These are phyloP conservation scores for Daboia siamensis DNA, from an alignment of 2,113 vertebrate species.

Conservation along the genomic window DNA sequence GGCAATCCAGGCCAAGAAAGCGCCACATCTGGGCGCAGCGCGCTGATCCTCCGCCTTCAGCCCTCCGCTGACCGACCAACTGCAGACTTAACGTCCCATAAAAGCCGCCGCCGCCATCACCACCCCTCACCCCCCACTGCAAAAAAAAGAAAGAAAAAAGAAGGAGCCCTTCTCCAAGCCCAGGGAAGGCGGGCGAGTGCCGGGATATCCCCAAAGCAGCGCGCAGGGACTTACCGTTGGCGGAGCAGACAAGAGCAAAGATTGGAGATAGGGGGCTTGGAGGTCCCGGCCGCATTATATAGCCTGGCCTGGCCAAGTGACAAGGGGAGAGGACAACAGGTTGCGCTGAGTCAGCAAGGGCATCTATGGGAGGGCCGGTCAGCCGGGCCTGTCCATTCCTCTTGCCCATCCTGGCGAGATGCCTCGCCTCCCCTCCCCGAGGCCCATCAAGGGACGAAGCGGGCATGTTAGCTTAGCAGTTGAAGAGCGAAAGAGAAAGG, in stretches of 20 bases:
- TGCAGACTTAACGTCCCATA: background rate
- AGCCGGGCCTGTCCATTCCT: slow-evolving; percentile 55
- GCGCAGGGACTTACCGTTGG: slow-evolving; percentile 59
- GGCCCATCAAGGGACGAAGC: slow-evolving; percentile 65
- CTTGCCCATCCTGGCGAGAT: slow-evolving; percentile 57
- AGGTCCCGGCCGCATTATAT: slow-evolving; percentile 61
- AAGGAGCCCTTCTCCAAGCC: background rate
- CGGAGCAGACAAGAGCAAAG: slow-evolving; percentile 46
- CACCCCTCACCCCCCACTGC: background rate
- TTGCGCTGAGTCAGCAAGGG: slow-evolving; percentile 63
- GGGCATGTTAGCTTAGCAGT: slow-evolving; percentile 53
- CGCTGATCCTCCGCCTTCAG: background rate
- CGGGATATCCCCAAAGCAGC: slow-evolving; percentile 23
- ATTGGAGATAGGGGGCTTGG: slow-evolving; percentile 45
- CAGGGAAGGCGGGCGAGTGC: background rate
- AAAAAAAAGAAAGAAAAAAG: no score
- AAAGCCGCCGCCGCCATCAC: background rate
- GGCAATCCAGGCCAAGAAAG: background rate
- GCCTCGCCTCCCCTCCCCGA: slow-evolving; percentile 18
- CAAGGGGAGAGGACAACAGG: slow-evolving; percentile 42
- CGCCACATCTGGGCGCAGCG: background rate
- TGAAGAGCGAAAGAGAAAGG: slow-evolving; percentile 49
- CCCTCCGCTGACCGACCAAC: background rate
- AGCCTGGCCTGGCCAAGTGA: slow-evolving; percentile 44
- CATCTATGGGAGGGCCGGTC: slow-evolving; percentile 2